Evolutionary conservation across 2,797 vertebrate species (phyloP).

Genomic region (Schizothorax lantsangensis): DNA sequence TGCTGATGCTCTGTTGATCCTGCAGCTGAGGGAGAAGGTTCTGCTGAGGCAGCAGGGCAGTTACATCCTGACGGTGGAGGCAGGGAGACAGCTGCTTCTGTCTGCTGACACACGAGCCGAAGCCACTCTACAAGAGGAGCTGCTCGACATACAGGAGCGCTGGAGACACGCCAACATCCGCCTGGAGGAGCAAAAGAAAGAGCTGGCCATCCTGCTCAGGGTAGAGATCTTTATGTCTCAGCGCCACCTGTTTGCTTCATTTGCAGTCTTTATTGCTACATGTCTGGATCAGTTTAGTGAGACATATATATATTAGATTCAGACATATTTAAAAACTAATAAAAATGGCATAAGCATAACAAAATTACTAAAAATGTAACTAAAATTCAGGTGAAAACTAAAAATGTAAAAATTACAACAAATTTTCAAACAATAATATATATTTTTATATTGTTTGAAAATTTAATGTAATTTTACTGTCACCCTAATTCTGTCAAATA

Average conservation of each 20-base stretch:
- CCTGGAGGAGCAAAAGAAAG: slow-evolving; percentile 90
- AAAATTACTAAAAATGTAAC: too few relatives aligned
- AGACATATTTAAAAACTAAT: too few relatives aligned
- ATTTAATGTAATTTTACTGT: not conserved
- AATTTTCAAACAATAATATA: too few relatives aligned
- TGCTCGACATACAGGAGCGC: slow-evolving; percentile 90
- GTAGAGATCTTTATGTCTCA: slow-evolving; percentile 68
- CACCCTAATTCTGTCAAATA: not conserved
- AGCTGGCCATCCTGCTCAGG: slow-evolving; percentile 86
- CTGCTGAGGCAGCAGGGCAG: slow-evolving; percentile 93
- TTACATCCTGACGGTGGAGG: slow-evolving; percentile 94
- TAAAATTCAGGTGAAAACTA: too few relatives aligned
- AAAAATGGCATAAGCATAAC: too few relatives aligned
- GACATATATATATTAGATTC: too few relatives aligned
- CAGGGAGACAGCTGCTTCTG: slow-evolving; percentile 90
- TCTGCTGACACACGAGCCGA: slow-evolving; percentile 85
- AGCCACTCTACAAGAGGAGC: slow-evolving; percentile 86
- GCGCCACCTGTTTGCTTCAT: not conserved
- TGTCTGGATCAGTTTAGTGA: not conserved
- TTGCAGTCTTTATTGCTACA: not conserved
- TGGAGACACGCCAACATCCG: slow-evolving; percentile 86
- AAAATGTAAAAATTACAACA: too few relatives aligned
- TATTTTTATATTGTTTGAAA: too few relatives aligned
- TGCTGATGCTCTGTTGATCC: slow-evolving; percentile 57
- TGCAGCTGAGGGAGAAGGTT: slow-evolving; percentile 91